Evolutionary conservation across 1,140 invertebrate genomes (phyloP).

Genomic region (Lutraria rhynchaena): DNA sequence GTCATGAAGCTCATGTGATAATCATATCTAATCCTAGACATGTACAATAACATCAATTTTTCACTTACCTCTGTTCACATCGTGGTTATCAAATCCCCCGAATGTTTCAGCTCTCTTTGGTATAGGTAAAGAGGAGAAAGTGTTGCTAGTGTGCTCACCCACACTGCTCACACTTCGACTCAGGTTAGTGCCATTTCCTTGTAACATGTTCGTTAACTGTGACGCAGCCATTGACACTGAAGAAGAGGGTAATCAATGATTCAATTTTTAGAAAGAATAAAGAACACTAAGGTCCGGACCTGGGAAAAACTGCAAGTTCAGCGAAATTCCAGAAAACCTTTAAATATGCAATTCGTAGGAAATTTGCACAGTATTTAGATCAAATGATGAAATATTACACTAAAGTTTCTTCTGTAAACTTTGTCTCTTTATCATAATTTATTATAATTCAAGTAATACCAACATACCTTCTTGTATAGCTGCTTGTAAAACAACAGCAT

Average conservation of each 20-base stretch:
- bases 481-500: constrained; percentile 22
- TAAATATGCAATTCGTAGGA: too few species aligned
- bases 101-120: constrained; percentile 97
- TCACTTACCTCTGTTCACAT: constrained; percentile 27
- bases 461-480: constrained; percentile 37
- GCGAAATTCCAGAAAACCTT: too few species aligned
- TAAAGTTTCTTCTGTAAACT: too few species aligned
- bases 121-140: constrained; percentile 91
- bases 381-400: too few species aligned
- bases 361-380: too few species aligned
- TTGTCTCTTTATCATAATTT: too few species aligned
- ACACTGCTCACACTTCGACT: constrained; percentile 95
- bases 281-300: too few species aligned
- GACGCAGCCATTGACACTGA: constrained; percentile 83
- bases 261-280: too few species aligned
- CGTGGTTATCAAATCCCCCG: constrained; percentile 90
- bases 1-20: too few species aligned
- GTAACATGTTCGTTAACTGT: constrained; percentile 86
- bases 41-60: too few species aligned
- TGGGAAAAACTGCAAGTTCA: too few species aligned
- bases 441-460: background rate
- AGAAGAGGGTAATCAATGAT: background rate
- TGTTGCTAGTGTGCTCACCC: constrained; percentile 92
- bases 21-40: too few species aligned
- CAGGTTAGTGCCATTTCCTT: constrained; percentile 86